phyloP scores from a whole-genome alignment of 2,113 vertebrate genomes.

The Gnathonemus echidnorhynchus region DNA sequence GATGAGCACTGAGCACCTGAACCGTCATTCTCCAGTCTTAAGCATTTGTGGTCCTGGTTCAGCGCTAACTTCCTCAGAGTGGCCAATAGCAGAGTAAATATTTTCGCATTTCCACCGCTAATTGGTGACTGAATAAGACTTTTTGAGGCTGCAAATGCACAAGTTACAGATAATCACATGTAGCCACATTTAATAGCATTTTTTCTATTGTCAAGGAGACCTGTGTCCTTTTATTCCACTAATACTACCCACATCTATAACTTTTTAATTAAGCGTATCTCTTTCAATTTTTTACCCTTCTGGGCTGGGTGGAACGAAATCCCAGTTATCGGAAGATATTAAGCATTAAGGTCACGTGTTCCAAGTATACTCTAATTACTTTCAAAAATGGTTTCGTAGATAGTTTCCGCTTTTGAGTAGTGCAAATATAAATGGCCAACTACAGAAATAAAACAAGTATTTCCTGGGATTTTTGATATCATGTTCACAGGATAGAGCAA shows the following conservation, averaged over 20 bases:
- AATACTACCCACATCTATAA: background rate
- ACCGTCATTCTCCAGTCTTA: background rate
- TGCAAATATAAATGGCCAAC: background rate
- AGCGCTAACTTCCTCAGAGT: background rate
- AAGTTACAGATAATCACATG: background rate
- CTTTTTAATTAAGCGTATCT: background rate
- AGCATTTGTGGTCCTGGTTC: background rate
- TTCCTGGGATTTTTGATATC: background rate
- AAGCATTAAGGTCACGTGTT: background rate
- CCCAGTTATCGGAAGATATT: background rate
- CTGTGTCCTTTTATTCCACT: background rate
- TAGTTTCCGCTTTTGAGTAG: background rate
- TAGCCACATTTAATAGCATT: background rate
- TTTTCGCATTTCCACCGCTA: background rate
- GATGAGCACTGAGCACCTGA: background rate
- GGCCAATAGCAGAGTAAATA: background rate
- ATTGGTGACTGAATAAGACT: background rate
- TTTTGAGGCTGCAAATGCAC: background rate
- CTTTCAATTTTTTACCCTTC: background rate
- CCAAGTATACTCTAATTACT: background rate
- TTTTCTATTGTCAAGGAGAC: background rate
- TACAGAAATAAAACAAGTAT: background rate
- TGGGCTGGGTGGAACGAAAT: background rate
- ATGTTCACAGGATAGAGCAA: background rate
- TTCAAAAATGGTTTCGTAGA: background rate